Conservation (phyloP, 1,140 invertebrate species). For the Delia radicum region DNA sequence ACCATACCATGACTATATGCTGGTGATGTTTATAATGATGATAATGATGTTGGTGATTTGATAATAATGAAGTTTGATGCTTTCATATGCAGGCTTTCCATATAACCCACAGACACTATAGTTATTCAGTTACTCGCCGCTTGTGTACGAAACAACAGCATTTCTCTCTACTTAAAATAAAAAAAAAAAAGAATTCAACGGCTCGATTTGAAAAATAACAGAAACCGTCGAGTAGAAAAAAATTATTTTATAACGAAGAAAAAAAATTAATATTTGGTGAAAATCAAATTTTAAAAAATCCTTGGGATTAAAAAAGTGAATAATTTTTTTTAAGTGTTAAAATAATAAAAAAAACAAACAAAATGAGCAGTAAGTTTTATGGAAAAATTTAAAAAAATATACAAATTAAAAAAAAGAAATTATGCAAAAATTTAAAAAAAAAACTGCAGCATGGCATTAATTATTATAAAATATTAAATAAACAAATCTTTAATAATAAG, state of each 20-base stretch:
- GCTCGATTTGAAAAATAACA: constrained; percentile 13
- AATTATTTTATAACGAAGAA: constrained; percentile 8
- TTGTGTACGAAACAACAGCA: constrained; percentile 31
- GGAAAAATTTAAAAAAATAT: constrained; percentile 1
- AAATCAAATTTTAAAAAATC: constrained; percentile 11
- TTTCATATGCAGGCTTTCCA: constrained; percentile 20
- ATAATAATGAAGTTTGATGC: background rate
- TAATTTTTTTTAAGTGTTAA: constrained; percentile 22
- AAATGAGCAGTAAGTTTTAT: constrained; percentile 33
- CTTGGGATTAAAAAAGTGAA: constrained; percentile 20
- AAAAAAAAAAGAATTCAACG: constrained; percentile 18
- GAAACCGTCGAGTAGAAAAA: background rate
- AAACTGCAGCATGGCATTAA: constrained; percentile 21
- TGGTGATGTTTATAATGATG: background rate
- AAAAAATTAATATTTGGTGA: constrained; percentile 11
- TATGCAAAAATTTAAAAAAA: background rate
- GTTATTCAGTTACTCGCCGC: constrained; percentile 31
- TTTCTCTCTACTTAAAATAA: constrained; percentile 18
- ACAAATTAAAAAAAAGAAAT: constrained; percentile 25
- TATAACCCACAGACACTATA: background rate
- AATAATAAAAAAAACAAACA: constrained; percentile 27
- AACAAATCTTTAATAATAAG: no score
- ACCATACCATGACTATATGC: background rate
- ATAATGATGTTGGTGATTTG: background rate
- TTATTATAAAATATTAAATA: background rate